Evolutionary conservation across 2,113 vertebrate species (phyloP).

Genomic region (Mungos mungo): DNA sequence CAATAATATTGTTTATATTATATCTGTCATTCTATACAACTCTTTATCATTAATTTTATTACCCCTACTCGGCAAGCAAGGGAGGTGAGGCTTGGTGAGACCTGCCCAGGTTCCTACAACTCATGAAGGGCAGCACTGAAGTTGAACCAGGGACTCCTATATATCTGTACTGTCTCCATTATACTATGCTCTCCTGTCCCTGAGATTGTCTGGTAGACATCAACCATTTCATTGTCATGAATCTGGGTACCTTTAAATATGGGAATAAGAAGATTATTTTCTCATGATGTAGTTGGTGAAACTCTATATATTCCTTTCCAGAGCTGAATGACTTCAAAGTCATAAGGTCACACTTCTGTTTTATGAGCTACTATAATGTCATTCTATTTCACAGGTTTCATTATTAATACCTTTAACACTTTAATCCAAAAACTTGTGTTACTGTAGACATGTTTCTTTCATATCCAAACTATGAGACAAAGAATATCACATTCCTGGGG

Average conservation of each 20-base stretch:
- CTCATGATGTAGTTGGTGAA: not conserved
- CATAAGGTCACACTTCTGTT: not conserved
- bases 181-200: not conserved
- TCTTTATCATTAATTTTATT: not conserved
- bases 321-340: not conserved
- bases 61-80: not conserved
- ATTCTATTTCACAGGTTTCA: not conserved
- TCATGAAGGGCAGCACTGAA: not conserved
- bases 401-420: not conserved
- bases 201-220: not conserved
- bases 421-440: not conserved
- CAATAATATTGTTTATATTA: not conserved
- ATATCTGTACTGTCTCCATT: not conserved
- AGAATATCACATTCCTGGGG: not conserved
- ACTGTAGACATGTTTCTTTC: not conserved
- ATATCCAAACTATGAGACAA: not conserved
- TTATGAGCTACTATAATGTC: not conserved
- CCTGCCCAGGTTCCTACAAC: accelerated
- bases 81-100: not conserved
- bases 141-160: not conserved
- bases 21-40: not conserved
- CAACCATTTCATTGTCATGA: not conserved
- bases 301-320: not conserved
- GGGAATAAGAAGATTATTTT: not conserved
- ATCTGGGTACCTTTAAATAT: not conserved